Base-by-base conservation (phyloP, 2,113 vertebrate species). In the Machaerirhynchus nigripectus region DNA sequence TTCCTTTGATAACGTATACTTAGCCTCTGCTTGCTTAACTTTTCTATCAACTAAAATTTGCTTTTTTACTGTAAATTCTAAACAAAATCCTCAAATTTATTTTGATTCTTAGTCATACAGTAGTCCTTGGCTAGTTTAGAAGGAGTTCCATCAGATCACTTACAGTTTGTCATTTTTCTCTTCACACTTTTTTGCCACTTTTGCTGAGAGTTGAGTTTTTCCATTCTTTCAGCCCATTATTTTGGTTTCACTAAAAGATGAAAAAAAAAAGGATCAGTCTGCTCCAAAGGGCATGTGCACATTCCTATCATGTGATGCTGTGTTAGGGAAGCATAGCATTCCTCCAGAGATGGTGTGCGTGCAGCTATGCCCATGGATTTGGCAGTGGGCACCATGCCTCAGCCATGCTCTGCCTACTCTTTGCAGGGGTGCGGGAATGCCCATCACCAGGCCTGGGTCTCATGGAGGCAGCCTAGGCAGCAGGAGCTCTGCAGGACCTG, bases 361-460 rank as follows among this genome's bases (percentile, higher is more conserved):
- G 23, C 9, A 31, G 46, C 68, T 33, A 2, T 6, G 60, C 11
- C 46, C 59, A 28, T 0, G 0, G 31, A 40, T 35, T 31, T 57
- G 49, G 53, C 10, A 11, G 50, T 0, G 4, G 13, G 49, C 33
- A 55, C 11, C 6, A 22, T 9, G 19, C 31, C 24, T 87, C 39
- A 57, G 37, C 28, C 3, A 1, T 6, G 13, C 15, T 57, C 28
- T 57, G 28, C 35, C 14, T 18, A 11, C 19, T 7, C 39, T 47
- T 61, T 3, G 0, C 12, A 22, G 0, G 1, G 2, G 4, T 9
- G 6, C 6, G 35, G 31, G 71, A 68, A 59, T 19, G 10, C 6
- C 16, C 12, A 3, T 10, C 24, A 13, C 4, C 4, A 6, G 35
- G 30, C 13, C 1, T 1, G 28, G 17, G 14, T n/a, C 30, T 21